These are phyloP conservation scores for Lindbergichthys nudifrons DNA, from an alignment of 2,797 vertebrate species.

Conservation along the genomic window DNA sequence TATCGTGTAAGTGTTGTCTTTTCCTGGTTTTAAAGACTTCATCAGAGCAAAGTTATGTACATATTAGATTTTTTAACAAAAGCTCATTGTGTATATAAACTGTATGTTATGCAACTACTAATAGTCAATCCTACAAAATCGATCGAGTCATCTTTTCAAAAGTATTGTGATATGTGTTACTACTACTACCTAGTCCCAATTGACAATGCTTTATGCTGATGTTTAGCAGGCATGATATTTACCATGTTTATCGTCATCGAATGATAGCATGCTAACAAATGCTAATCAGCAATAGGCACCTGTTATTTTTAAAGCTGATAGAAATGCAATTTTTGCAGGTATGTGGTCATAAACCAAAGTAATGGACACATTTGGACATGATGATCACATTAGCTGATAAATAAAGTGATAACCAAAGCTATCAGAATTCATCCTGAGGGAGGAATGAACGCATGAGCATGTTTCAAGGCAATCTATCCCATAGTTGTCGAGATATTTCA, in stretches of 20 bases:
- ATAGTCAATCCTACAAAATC: too few relatives aligned
- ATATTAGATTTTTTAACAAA: too few relatives aligned
- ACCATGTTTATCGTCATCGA: not conserved
- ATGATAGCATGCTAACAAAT: not conserved
- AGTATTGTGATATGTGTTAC: too few relatives aligned
- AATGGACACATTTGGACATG: not conserved
- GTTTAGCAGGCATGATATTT: not conserved
- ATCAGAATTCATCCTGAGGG: not conserved
- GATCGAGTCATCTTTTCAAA: too few relatives aligned
- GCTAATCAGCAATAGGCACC: not conserved
- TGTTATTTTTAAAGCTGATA: not conserved
- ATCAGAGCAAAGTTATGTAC: too few relatives aligned
- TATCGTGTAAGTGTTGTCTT: too few relatives aligned
- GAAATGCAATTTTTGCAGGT: not conserved
- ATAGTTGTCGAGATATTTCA: not conserved
- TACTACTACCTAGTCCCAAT: too few relatives aligned
- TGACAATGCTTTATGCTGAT: not conserved
- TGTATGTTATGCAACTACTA: too few relatives aligned
- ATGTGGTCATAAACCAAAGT: not conserved
- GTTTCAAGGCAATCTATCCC: not conserved
- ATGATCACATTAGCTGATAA: not conserved
- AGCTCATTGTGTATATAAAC: too few relatives aligned
- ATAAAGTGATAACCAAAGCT: not conserved
- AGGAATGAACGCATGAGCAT: not conserved
- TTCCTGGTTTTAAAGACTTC: too few relatives aligned